phyloP scores from a whole-genome alignment of 2,113 vertebrate genomes.

The Rhea americana region DNA sequence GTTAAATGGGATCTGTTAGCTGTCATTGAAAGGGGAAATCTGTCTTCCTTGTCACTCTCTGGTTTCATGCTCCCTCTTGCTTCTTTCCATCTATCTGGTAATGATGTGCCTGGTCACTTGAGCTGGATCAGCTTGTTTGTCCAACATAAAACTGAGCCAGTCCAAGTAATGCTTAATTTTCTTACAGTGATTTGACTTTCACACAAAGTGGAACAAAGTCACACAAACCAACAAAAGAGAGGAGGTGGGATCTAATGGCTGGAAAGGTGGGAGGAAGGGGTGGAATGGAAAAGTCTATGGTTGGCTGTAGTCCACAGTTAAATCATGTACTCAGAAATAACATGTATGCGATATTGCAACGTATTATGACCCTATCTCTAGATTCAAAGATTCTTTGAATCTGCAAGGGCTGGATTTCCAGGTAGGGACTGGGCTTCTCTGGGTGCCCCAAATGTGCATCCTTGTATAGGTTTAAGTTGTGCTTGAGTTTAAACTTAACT shows the following conservation, averaged over 20 bases:
- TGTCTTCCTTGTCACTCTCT: background rate
- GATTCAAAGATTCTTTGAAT: background rate
- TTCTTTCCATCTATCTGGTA: background rate
- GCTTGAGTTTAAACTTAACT: background rate
- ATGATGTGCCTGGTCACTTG: background rate
- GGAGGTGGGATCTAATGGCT: background rate
- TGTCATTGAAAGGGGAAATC: background rate
- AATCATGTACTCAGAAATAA: background rate
- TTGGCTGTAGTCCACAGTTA: background rate
- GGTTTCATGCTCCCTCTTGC: background rate
- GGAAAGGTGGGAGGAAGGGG: background rate
- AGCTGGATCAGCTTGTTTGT: background rate
- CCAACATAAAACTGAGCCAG: background rate
- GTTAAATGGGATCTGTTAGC: background rate
- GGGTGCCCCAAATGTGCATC: background rate
- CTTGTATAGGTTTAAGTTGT: background rate
- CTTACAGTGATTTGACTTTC: background rate
- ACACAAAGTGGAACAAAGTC: background rate
- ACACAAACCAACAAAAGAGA: background rate
- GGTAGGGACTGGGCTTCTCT: background rate
- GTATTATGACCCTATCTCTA: rapidly evolving
- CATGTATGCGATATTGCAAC: background rate
- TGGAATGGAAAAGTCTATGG: background rate
- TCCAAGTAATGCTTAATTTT: background rate
- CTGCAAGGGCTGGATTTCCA: background rate